Evolutionary conservation across 2,888 invertebrate species (phyloP).

Genomic region (Catocala sponsa): DNA sequence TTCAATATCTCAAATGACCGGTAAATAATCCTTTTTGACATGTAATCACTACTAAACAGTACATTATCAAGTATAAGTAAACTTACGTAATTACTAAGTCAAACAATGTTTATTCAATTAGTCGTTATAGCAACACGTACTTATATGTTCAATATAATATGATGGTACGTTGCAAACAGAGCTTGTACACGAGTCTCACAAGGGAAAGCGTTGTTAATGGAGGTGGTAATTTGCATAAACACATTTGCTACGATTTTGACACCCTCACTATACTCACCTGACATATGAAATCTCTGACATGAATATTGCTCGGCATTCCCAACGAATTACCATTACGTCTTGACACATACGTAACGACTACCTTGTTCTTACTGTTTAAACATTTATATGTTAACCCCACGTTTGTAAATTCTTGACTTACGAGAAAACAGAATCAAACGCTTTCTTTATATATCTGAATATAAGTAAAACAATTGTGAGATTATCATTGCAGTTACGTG

Average conservation of each 20-base stretch:
- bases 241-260: slow-evolving; percentile 85
- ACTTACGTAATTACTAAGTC: slow-evolving; percentile 27
- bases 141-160: slow-evolving; percentile 58
- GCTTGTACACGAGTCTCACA: slow-evolving; percentile 56
- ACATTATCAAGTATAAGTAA: too few species aligned
- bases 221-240: slow-evolving; percentile 85
- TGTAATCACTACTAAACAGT: too few species aligned
- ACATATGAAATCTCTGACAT: slow-evolving; percentile 80
- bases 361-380: slow-evolving; percentile 61
- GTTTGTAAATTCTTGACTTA: slow-evolving; percentile 13
- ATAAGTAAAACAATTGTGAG: too few species aligned
- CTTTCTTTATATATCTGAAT: too few species aligned
- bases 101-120: slow-evolving; percentile 43
- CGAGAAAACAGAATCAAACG: too few species aligned
- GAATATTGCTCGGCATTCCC: slow-evolving; percentile 65
- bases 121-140: slow-evolving; percentile 25
- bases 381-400: slow-evolving; percentile 49
- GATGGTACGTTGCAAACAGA: slow-evolving; percentile 63
- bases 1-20: too few species aligned
- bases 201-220: slow-evolving; percentile 76
- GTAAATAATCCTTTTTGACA: too few species aligned
- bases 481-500: too few species aligned
- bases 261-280: slow-evolving; percentile 76
- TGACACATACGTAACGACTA: slow-evolving; percentile 60
- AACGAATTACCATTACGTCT: slow-evolving; percentile 63